Evolutionary conservation across 2,113 vertebrate genomes (phyloP).

Genomic region (Arvicanthis niloticus): DNA sequence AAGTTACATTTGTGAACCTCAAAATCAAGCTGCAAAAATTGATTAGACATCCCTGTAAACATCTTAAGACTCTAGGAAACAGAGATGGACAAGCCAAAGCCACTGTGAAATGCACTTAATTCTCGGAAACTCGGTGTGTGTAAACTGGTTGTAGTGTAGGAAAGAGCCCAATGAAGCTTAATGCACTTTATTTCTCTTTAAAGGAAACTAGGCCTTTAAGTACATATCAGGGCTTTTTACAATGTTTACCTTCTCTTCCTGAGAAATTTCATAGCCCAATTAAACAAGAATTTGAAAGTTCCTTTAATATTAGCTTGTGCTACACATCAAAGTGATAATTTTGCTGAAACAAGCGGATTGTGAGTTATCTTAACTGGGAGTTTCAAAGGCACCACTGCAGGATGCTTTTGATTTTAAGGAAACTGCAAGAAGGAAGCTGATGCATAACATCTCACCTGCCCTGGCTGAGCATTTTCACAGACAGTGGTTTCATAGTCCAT

Average conservation of each 20-base stretch:
- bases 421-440: background rate
- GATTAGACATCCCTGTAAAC: background rate
- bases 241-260: conserved; percentile 39
- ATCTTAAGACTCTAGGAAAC: background rate
- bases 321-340: conserved; percentile 72
- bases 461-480: conserved; percentile 94
- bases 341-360: conserved; percentile 60
- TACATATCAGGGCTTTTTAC: background rate
- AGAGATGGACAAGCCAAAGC: background rate
- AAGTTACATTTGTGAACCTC: background rate
- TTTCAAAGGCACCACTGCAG: conserved; percentile 54
- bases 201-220: conserved; percentile 37
- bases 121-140: background rate
- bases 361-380: conserved; percentile 56
- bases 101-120: background rate
- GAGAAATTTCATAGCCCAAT: conserved; percentile 42
- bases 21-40: background rate
- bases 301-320: conserved; percentile 74
- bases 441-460: conserved; percentile 89
- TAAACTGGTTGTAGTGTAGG: background rate
- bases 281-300: conserved; percentile 45
- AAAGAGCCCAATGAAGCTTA: background rate
- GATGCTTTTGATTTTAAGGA: conserved; percentile 49
- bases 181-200: background rate
- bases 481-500: conserved; percentile 96